Evolutionary conservation across 2,113 vertebrate species (phyloP).

Genomic region (Eubucco bourcierii): DNA sequence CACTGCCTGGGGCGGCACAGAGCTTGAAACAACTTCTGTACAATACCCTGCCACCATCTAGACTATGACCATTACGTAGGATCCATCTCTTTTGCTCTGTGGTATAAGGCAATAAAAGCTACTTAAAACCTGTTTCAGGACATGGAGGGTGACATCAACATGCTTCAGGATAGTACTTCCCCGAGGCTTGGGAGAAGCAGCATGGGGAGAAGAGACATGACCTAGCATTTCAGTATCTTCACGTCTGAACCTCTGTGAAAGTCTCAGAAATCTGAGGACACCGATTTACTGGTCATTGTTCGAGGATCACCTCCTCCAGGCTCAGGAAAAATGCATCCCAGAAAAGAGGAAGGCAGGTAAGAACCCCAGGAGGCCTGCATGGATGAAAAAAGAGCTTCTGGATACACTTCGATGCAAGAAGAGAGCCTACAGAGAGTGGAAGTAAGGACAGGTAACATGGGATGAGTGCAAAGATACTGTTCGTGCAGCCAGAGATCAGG

Average conservation of each 20-base stretch:
- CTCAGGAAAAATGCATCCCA: no score
- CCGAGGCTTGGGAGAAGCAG: neutral
- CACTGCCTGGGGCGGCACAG: neutral
- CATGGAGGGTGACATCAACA: neutral
- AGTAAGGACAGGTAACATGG: no score
- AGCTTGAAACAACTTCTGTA: neutral
- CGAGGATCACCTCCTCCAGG: no score
- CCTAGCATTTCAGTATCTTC: neutral
- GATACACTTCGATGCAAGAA: no score
- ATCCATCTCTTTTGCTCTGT: neutral
- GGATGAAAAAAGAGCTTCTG: no score
- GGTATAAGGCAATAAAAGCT: neutral
- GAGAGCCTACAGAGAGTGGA: no score
- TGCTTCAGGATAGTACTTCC: neutral
- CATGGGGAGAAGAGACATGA: neutral
- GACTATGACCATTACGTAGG: neutral
- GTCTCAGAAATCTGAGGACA: neutral
- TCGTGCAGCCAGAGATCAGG: no score
- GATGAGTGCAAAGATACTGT: no score
- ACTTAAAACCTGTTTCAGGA: neutral
- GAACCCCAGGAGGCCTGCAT: no score
- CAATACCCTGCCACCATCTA: fast-evolving
- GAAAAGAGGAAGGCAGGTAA: no score
- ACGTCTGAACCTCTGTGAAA: neutral
- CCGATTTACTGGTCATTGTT: neutral